Conservation (phyloP, 2,113 vertebrate species). For the Pteronura brasiliensis region DNA sequence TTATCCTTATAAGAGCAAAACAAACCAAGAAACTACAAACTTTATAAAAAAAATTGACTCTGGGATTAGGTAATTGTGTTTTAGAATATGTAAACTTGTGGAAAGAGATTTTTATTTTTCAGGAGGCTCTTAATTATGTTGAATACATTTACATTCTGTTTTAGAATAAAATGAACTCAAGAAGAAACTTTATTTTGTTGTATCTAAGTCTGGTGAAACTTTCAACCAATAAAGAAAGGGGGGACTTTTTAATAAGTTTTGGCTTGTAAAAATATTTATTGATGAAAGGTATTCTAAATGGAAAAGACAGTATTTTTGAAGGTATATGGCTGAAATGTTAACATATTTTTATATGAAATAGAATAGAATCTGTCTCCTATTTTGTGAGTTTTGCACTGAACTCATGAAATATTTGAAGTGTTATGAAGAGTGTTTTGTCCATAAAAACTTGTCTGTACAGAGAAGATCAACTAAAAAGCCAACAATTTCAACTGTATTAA, state of each 20-base stretch:
- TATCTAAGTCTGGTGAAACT: background rate
- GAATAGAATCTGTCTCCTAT: background rate
- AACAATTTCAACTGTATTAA: background rate
- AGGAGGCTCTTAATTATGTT: background rate
- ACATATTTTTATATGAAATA: background rate
- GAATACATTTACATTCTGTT: background rate
- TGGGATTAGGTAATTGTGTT: background rate
- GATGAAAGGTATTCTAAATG: background rate
- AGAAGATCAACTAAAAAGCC: background rate
- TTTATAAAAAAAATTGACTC: background rate
- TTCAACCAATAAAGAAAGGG: background rate
- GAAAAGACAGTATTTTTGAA: background rate
- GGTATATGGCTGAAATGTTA: background rate
- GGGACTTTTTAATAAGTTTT: background rate
- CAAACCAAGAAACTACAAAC: background rate
- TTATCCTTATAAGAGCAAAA: background rate
- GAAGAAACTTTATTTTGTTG: background rate
- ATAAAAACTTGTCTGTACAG: background rate
- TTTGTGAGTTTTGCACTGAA: background rate
- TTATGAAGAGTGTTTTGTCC: background rate
- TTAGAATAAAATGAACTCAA: slow-evolving; percentile 7
- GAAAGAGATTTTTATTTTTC: background rate
- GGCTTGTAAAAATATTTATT: background rate
- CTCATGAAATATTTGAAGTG: background rate
- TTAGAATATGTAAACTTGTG: background rate